phyloP scores from a whole-genome alignment of 2,797 vertebrate species.

The Nasua narica region DNA sequence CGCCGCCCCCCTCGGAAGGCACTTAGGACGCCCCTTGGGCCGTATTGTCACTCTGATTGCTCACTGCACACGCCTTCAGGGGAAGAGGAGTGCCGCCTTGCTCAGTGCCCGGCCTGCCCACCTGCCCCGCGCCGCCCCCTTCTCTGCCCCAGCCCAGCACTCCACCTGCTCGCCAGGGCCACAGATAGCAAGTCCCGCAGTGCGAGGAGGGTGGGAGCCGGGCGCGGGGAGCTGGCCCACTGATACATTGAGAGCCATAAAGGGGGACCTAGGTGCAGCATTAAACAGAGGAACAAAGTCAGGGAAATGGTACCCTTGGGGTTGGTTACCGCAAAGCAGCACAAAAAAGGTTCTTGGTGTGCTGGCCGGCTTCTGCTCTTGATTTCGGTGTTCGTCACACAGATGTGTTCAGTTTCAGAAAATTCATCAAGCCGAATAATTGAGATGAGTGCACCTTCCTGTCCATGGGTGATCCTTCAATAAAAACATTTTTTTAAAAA shows the following conservation, averaged over 20 bases:
- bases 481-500: background rate
- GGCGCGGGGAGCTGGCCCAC: background rate
- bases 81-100: slow-evolving; percentile 83
- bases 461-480: background rate
- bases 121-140: slow-evolving; percentile 33
- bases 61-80: slow-evolving; percentile 91
- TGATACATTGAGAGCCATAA: fast-evolving
- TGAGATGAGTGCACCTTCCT: background rate
- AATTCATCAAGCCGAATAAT: background rate
- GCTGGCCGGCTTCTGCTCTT: background rate
- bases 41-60: slow-evolving; percentile 97
- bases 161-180: slow-evolving; percentile 72
- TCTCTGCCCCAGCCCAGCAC: slow-evolving; percentile 75
- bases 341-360: background rate
- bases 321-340: background rate
- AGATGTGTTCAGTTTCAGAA: background rate
- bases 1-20: slow-evolving; percentile 89
- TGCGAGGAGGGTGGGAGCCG: background rate
- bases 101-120: background rate
- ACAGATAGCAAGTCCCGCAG: background rate
- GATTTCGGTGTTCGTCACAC: background rate
- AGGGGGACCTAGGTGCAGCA: background rate
- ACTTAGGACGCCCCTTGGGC: slow-evolving; percentile 95
- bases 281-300: background rate
- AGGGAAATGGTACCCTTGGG: background rate